Conservation (phyloP, 2,113 vertebrate genomes). For the Forbesichthys papilliferus region DNA sequence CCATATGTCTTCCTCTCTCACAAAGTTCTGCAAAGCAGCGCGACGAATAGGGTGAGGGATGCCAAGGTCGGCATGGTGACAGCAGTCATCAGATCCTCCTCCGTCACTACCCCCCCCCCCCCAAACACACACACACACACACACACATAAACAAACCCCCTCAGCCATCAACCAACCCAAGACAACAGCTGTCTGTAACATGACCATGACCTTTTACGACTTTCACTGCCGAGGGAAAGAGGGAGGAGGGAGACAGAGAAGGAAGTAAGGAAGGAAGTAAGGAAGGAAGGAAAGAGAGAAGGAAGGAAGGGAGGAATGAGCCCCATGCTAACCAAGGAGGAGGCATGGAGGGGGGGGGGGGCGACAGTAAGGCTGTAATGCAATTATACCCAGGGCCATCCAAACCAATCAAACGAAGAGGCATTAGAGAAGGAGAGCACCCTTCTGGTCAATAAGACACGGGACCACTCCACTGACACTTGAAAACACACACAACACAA, state of each 20-base stretch:
- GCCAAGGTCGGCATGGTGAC: constrained; percentile 48
- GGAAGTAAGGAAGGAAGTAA: not conserved
- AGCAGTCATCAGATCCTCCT: constrained; percentile 32
- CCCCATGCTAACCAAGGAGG: not conserved
- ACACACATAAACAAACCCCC: not conserved
- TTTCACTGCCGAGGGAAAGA: constrained; percentile 28
- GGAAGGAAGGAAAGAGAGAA: not conserved
- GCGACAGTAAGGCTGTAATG: constrained; percentile 58
- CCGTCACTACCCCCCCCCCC: not conserved
- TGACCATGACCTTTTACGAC: constrained; percentile 52
- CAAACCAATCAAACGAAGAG: constrained; percentile 78
- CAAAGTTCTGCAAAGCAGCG: not conserved
- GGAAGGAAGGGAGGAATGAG: not conserved
- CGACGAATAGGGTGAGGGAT: not conserved
- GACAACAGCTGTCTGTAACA: constrained; percentile 55
- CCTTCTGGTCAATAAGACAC: constrained; percentile 73
- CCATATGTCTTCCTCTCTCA: not conserved
- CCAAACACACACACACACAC: constrained; percentile 22
- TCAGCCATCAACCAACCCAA: constrained; percentile 33
- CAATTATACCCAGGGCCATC: constrained; percentile 75
- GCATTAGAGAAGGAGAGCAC: constrained; percentile 67
- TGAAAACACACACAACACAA: constrained; percentile 51
- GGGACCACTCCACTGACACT: constrained; percentile 70
- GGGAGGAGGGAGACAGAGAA: not conserved
- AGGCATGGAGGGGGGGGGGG: constrained; percentile 8